Evolutionary conservation across 2,888 invertebrate species (phyloP).

Genomic region (Drosophila rubida): DNA sequence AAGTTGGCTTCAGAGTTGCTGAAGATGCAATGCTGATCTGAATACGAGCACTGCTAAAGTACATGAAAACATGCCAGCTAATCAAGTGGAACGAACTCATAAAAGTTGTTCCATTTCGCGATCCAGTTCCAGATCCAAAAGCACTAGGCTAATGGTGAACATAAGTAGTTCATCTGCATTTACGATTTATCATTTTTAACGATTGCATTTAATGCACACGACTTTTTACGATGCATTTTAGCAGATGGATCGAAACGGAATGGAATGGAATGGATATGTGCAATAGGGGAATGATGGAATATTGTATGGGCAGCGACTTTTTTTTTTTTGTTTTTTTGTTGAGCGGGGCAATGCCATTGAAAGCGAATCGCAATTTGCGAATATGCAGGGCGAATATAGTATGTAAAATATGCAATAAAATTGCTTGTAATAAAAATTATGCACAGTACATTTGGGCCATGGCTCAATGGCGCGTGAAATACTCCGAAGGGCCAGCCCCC

Average conservation of each 20-base stretch:
- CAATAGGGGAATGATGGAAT: slow-evolving; percentile 21
- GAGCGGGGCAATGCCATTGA: slow-evolving; percentile 11
- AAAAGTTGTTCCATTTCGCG: background rate
- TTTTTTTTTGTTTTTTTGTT: background rate
- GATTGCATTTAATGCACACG: slow-evolving; percentile 61
- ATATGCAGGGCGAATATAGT: slow-evolving; percentile 45
- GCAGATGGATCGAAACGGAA: slow-evolving; percentile 41
- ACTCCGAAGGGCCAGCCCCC: background rate
- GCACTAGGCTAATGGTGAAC: slow-evolving; percentile 17
- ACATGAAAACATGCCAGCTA: background rate
- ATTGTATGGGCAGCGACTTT: slow-evolving; percentile 14
- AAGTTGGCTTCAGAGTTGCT: too few species aligned
- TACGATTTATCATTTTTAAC: slow-evolving; percentile 69
- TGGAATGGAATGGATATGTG: slow-evolving; percentile 19
- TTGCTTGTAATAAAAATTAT: slow-evolving; percentile 75
- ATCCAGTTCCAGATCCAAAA: slow-evolving; percentile 9
- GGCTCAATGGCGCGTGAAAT: slow-evolving; percentile 67
- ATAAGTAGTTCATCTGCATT: background rate
- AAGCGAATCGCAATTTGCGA: slow-evolving; percentile 35
- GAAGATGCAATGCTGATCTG: too few species aligned
- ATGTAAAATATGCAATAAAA: slow-evolving; percentile 62
- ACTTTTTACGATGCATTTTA: slow-evolving; percentile 47
- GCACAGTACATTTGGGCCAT: slow-evolving; percentile 71
- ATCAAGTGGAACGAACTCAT: background rate
- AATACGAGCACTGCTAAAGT: too few species aligned